These are phyloP conservation scores for Pterocles burchelli DNA, from an alignment of 2,113 vertebrate genomes.

Conservation along the genomic window DNA sequence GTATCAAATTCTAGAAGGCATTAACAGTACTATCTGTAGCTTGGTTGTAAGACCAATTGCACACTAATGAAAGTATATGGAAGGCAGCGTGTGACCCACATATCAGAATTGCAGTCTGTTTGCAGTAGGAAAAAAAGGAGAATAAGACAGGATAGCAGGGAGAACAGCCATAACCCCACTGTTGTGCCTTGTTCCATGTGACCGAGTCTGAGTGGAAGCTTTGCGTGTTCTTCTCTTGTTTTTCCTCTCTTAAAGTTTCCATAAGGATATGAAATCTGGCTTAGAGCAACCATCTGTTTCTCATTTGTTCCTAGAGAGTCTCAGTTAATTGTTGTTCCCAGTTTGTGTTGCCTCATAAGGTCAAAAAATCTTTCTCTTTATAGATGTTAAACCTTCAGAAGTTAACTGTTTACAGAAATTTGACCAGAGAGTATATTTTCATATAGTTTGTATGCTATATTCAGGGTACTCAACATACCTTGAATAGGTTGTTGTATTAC, in stretches of 20 bases:
- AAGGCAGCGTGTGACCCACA: not conserved
- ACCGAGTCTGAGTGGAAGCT: not conserved
- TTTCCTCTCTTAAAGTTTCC: not conserved
- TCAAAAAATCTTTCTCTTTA: not conserved
- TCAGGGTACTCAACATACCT: not conserved
- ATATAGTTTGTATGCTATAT: not conserved
- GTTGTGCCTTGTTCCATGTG: not conserved
- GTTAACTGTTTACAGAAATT: not conserved
- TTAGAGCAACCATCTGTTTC: not conserved
- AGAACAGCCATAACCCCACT: not conserved
- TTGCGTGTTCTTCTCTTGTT: not conserved
- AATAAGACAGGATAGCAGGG: not conserved
- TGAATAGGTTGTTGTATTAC: not conserved
- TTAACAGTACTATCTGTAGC: fast-evolving
- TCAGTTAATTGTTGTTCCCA: not conserved
- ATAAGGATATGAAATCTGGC: not conserved
- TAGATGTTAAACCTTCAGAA: not conserved
- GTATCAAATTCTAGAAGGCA: not conserved
- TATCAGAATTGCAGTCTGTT: not conserved
- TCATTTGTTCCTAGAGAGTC: not conserved
- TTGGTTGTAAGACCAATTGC: not conserved
- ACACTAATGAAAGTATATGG: not conserved
- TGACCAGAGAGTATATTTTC: not conserved
- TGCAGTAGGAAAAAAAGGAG: not conserved
- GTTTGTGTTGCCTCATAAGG: not conserved